Evolutionary conservation across 2,797 vertebrate genomes (phyloP).

Genomic region (Sebastes paucispinis): DNA sequence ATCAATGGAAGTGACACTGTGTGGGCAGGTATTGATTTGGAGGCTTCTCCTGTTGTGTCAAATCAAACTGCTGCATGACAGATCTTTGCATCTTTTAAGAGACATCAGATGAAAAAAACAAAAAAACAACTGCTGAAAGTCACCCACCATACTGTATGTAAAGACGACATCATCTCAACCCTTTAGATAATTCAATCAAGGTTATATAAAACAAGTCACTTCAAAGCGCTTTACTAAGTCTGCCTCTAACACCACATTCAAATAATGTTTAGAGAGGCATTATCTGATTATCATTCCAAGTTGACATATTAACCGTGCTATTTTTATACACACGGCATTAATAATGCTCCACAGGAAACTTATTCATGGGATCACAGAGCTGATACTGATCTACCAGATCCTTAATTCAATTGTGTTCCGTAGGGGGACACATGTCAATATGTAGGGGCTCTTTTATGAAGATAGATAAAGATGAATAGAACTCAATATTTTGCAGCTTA

Average conservation of each 20-base stretch:
- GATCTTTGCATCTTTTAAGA: background rate
- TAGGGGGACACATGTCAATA: background rate
- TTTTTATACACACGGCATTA: background rate
- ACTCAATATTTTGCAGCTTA: background rate
- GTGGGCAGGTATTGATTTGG: constrained; percentile 42
- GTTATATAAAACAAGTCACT: background rate
- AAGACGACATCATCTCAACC: background rate
- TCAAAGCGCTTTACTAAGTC: constrained; percentile 5
- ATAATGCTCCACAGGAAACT: constrained; percentile 2
- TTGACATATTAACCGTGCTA: background rate
- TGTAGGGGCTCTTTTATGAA: background rate
- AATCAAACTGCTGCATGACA: background rate
- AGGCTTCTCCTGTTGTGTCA: constrained; percentile 2
- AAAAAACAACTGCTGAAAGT: background rate
- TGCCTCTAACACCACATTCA: background rate
- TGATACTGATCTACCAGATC: background rate
- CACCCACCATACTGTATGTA: background rate
- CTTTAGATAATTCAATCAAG: background rate
- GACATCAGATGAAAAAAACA: background rate
- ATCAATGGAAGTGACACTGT: constrained; percentile 32
- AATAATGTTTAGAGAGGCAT: background rate
- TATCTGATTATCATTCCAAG: constrained; percentile 11
- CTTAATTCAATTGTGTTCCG: background rate
- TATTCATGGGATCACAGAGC: constrained; percentile 19
- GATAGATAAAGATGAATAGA: background rate